These are phyloP conservation scores for Sesamia nonagrioides DNA, from an alignment of 1,140 invertebrate species.

Conservation along the genomic window DNA sequence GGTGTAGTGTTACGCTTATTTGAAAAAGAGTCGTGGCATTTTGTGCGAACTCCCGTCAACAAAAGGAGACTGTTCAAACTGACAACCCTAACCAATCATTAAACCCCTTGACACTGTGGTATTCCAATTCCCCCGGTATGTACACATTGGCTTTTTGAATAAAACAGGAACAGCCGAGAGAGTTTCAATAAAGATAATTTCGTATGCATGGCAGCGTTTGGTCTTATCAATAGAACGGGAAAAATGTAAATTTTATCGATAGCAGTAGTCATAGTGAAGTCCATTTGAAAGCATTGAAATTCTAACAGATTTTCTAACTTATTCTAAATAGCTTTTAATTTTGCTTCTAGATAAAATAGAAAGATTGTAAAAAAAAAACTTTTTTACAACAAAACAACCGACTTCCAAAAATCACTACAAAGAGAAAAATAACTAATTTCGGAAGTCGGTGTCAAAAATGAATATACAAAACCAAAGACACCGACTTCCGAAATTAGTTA, in stretches of 20 bases:
- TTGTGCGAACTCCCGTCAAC: constrained; percentile 4
- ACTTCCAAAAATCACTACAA: too few relatives aligned
- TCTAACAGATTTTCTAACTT: too few relatives aligned
- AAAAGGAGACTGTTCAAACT: constrained; percentile 1
- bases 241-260: constrained; percentile 20
- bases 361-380: too few relatives aligned
- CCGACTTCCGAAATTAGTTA: too few relatives aligned
- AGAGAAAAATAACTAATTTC: too few relatives aligned
- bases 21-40: constrained; percentile 30
- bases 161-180: constrained; percentile 12
- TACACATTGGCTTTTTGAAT: constrained; percentile 28
- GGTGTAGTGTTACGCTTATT: constrained; percentile 20
- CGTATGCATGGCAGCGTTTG: background rate
- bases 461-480: too few relatives aligned
- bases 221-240: background rate
- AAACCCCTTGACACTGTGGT: constrained; percentile 4
- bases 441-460: too few relatives aligned
- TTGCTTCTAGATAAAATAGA: too few relatives aligned
- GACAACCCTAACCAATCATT: background rate
- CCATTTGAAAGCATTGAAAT: too few relatives aligned
- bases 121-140: background rate
- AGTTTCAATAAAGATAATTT: constrained; percentile 28
- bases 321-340: too few relatives aligned
- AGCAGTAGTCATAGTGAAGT: background rate
- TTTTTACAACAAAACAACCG: too few relatives aligned